Conservation (phyloP, 2,113 vertebrate species). For the Lophura nycthemera region DNA sequence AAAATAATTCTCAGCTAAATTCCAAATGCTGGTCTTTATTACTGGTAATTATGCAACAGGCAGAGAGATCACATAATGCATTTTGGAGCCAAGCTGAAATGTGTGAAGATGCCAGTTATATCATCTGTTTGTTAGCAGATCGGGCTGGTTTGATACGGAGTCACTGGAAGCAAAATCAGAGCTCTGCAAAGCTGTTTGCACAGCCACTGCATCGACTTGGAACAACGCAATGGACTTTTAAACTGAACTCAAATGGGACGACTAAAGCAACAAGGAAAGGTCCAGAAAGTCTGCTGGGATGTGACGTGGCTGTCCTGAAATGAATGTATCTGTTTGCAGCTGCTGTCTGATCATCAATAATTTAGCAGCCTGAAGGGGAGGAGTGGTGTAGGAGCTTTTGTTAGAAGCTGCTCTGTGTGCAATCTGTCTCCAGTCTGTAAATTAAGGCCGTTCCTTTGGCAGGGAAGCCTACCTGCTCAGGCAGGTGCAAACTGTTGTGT, state of each 20-base stretch:
- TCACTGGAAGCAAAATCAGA: neutral
- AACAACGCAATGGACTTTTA: neutral
- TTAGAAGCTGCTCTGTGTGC: neutral
- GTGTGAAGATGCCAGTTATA: neutral
- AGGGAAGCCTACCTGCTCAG: neutral
- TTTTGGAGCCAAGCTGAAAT: conserved; percentile 11
- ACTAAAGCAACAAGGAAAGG: neutral
- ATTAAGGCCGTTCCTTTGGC: neutral
- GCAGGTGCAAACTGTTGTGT: neutral
- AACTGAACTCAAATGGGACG: neutral
- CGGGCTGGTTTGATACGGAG: neutral
- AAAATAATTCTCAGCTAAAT: conserved; percentile 40
- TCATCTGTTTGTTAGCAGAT: conserved; percentile 34
- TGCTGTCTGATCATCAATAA: conserved; percentile 22
- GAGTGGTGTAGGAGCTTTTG: neutral
- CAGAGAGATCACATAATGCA: conserved; percentile 18
- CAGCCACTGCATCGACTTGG: neutral
- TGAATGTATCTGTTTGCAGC: neutral
- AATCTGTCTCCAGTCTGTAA: neutral
- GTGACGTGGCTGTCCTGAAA: neutral
- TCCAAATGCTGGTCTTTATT: conserved; percentile 42
- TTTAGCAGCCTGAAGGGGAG: conserved; percentile 3
- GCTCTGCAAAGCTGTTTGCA: neutral
- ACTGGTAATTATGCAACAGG: conserved; percentile 43
- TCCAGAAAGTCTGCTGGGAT: neutral